Conservation (phyloP, 1,140 invertebrate species). For the Mesaphorura yosii region DNA sequence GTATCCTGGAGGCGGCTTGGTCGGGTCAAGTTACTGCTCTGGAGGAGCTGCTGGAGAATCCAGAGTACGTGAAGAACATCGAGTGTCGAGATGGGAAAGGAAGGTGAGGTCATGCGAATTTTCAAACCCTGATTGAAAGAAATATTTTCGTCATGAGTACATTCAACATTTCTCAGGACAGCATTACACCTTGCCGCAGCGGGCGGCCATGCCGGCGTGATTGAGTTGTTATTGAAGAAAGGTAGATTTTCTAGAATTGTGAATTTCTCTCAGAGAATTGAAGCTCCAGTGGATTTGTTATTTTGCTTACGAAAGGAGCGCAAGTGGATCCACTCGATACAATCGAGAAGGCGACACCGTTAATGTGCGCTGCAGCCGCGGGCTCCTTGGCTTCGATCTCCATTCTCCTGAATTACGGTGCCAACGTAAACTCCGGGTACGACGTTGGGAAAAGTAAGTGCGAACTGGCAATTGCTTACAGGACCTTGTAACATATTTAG, state of each 20-base stretch:
- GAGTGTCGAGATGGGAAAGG: constrained; percentile 14
- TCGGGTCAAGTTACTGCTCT: constrained; percentile 9
- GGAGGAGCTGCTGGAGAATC: constrained; percentile 4
- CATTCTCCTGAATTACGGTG: constrained; percentile 21
- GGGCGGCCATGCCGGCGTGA: constrained; percentile 18
- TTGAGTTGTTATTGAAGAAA: constrained; percentile 21
- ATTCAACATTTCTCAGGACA: no score
- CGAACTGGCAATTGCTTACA: no score
- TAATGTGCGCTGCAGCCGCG: constrained; percentile 34
- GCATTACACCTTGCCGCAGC: constrained; percentile 20
- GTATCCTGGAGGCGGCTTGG: constrained; percentile 27
- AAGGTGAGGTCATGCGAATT: neutral
- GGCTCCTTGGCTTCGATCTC: constrained; percentile 7
- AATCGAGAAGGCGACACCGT: constrained; percentile 51
- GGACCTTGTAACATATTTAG: no score
- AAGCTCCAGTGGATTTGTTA: no score
- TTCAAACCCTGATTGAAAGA: neutral
- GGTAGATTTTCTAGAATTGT: constrained; percentile 13
- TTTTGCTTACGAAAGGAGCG: constrained; percentile 38
- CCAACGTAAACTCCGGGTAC: constrained; percentile 26
- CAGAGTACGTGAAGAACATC: constrained; percentile 7
- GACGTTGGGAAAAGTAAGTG: constrained; percentile 20
- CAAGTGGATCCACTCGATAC: constrained; percentile 55
- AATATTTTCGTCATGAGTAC: neutral
- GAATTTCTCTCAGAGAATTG: no score